Evolutionary conservation across 92 coral and sea anemone species (phyloP), one percentile per base, ranked within the genome.

Genomic region (Porites cylindrica): DNA sequence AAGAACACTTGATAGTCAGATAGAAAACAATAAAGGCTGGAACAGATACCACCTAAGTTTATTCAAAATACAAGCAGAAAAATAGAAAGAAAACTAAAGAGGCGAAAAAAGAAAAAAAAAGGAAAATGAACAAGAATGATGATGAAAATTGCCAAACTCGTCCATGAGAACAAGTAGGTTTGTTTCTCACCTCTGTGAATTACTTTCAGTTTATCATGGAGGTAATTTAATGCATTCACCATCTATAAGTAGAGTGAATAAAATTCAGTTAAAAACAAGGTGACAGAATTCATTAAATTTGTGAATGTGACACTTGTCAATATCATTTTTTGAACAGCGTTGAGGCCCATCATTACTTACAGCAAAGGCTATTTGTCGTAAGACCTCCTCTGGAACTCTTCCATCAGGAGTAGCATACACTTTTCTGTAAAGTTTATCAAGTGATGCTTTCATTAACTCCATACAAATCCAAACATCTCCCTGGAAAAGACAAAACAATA

Each of bases 381-480:
- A 91, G 13, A 97, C 98, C 14, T 95, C 98, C 78, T 97, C 99
- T 10, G 97, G 96, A 14, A 97, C 93, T 64, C 94, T 75, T 78
- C 95, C 89, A 29, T 81, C 94, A 76, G 94, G 88, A 54, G 84
- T 90, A 8, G 96, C 86, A 86, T 93, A 97, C 13, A 97, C 98
- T 73, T 83, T 80, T 85, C 90, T 93, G 86, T 97, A 97, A 72
- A 97, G 47, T 43, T 94, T 96, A 80, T 88, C 98, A 64, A 97
- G 87, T 8, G 99, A 97, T 54, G 95, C 94, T 75, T 77, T 93
- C 99, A 97, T 97, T 13, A 97, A 87, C 82, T 97, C 99, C 99
- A 97, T 97, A 80, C 99, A 97, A 61, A 97, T 97, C 99, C 99
- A 97, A 4, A 96, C 99, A 90, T 97, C 99, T 75, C 99, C 99